Percentiles rank a stretch among this genome's conserved stretches.
These are phyloP conservation scores for Epinotia ramella DNA, from an alignment of 2,888 invertebrate species.

Conservation along the genomic window DNA sequence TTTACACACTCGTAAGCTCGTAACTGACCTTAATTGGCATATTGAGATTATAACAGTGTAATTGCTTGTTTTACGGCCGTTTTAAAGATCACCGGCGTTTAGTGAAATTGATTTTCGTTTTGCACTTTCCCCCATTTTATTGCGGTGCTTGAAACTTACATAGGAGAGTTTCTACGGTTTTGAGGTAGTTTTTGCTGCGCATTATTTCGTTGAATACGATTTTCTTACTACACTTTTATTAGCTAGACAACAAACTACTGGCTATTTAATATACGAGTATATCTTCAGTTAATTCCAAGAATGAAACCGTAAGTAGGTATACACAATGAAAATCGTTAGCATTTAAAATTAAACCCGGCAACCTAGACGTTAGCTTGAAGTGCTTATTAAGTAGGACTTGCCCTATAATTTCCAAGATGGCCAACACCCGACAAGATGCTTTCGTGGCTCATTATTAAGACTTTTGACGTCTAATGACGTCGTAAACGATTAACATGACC, in stretches of 20 bases:
- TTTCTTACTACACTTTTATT: too few species aligned
- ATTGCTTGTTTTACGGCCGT: slow-evolving; percentile 67
- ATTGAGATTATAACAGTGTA: slow-evolving; percentile 77
- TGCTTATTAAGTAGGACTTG: slow-evolving; percentile 35
- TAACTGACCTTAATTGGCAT: slow-evolving; percentile 80
- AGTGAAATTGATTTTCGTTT: slow-evolving; percentile 58
- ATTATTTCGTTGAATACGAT: too few species aligned
- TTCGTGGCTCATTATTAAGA: slow-evolving; percentile 40
- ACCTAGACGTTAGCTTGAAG: slow-evolving; percentile 14
- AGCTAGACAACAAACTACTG: not conserved
- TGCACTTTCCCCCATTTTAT: slow-evolving; percentile 30
- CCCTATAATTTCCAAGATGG: slow-evolving; percentile 35
- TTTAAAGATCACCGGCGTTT: slow-evolving; percentile 61
- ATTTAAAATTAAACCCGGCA: slow-evolving; percentile 11
- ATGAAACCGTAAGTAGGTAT: not conserved
- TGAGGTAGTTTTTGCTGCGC: too few species aligned
- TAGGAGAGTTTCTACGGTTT: not conserved
- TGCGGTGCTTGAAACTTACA: not conserved
- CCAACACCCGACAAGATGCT: slow-evolving; percentile 30
- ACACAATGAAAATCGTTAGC: slow-evolving; percentile 5
- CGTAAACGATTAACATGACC: slow-evolving; percentile 28
- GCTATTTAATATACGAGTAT: not conserved
- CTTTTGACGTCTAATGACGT: slow-evolving; percentile 27
- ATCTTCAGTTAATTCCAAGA: not conserved
- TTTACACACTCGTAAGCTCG: slow-evolving; percentile 75